Base-by-base conservation (phyloP, 2,888 invertebrate species). In the Drosophila rubida region DNA sequence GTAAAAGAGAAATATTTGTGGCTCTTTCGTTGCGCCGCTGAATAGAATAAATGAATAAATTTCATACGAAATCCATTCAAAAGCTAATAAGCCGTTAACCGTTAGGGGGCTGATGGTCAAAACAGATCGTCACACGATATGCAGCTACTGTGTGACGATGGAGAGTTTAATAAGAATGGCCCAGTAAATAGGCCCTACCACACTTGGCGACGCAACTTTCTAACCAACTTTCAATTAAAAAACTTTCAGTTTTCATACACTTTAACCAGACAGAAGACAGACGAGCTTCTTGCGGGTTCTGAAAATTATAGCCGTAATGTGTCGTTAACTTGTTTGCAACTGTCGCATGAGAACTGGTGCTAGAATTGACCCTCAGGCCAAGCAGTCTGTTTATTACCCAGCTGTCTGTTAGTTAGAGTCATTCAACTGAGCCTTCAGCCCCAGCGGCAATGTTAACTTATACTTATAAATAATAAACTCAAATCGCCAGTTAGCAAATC, bases 1-100 rank as follows among this genome's bases (percentile, higher is more conserved):
- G 32, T 53, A 48, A 63, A 46, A 51, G 50, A 53, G 48, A 63
- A 60, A 41, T 35, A 30, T 41, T 44, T 53, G 44, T 49, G 39
- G 44, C 51, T 37, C 25, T 32, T 8, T 19, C 60, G 45, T 30
- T 41, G 9, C 11, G 35, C 14, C 11, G 13, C 14, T 60, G 65
- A 69, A 69, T 53, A 59, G 67, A 63, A 77, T 77, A 64, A 45
- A 68, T 80, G 75, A 80, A 80, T 80, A 83, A 69, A 78, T 80
- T 78, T 25, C n/a, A 50, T 53, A 35, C 14, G 7, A 45, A 63
- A 51, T 41, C 35, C 61, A 68, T 51, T 75, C 69, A 75, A 61
- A 61, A 32, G 46, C 54, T 55, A 62, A 53, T 39, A 75, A 61
- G 49, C 49, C 53, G 54, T 61, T 35, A 60, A 78, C 80, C 78